Conservation (phyloP, 1,140 invertebrate genomes). For the Brachionus rubens region DNA sequence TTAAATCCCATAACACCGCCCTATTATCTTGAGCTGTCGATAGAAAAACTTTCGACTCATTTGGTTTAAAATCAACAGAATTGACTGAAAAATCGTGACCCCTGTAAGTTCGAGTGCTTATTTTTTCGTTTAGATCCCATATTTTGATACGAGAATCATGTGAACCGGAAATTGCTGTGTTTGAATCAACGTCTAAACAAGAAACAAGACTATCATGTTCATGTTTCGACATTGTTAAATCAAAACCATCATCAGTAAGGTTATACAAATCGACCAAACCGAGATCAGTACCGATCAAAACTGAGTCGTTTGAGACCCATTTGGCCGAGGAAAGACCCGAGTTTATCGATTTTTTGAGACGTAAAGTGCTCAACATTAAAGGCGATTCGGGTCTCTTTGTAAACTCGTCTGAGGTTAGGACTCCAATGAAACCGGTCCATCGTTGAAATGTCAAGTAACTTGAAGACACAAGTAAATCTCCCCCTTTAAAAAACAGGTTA, state of each 20-base stretch:
- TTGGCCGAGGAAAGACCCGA: background rate
- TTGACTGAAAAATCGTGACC: slow-evolving; percentile 10
- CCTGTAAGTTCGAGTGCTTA: slow-evolving; percentile 10
- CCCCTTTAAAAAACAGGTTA: background rate
- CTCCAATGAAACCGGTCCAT: slow-evolving; percentile 29
- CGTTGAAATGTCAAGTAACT: slow-evolving; percentile 27
- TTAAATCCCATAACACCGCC: slow-evolving; percentile 4
- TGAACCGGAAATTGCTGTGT: slow-evolving; percentile 12
- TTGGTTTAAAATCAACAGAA: background rate
- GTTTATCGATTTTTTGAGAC: background rate
- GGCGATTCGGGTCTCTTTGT: background rate
- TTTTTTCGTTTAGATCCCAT: slow-evolving; percentile 18
- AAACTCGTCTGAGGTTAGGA: background rate
- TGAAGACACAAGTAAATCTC: slow-evolving; percentile 9
- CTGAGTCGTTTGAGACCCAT: background rate
- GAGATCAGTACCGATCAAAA: slow-evolving; percentile 13
- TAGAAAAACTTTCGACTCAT: background rate
- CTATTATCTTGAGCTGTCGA: slow-evolving; percentile 20
- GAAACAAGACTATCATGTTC: slow-evolving; percentile 37
- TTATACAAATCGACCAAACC: background rate
- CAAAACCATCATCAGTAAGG: background rate
- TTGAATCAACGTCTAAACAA: slow-evolving; percentile 9
- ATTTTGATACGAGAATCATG: slow-evolving; percentile 8
- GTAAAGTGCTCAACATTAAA: background rate
- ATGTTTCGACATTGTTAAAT: background rate